phyloP scores from a whole-genome alignment of 2,888 invertebrate genomes.

The Meghimatium bilineatum region DNA sequence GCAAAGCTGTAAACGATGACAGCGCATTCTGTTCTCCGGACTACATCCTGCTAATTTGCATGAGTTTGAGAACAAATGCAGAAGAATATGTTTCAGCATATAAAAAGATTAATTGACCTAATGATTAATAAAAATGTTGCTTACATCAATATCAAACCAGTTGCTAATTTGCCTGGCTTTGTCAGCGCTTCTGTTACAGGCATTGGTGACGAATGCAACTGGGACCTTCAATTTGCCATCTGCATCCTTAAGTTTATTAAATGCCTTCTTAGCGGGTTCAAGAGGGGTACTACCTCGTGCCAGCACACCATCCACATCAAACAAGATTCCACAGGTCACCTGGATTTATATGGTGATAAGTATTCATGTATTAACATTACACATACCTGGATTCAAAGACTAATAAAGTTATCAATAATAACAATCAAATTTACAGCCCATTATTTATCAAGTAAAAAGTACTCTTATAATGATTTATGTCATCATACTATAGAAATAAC shows the following conservation, averaged over 20 bases:
- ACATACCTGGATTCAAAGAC: no score
- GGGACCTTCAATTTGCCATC: slow-evolving; percentile 73
- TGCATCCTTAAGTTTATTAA: slow-evolving; percentile 69
- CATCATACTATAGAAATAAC: no score
- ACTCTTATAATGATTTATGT: no score
- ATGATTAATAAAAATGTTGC: slow-evolving; percentile 28
- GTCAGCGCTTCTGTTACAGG: slow-evolving; percentile 71
- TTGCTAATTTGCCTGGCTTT: slow-evolving; percentile 72
- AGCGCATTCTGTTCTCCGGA: no score
- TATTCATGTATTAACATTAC: no score
- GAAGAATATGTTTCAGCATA: neutral
- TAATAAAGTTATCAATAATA: no score
- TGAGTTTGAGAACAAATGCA: neutral
- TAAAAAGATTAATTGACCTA: neutral
- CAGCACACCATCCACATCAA: slow-evolving; percentile 76
- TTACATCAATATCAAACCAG: slow-evolving; percentile 72
- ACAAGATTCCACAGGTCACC: slow-evolving; percentile 75
- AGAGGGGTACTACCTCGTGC: slow-evolving; percentile 74
- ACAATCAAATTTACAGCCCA: no score
- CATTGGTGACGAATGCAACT: slow-evolving; percentile 76
- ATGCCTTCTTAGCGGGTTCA: slow-evolving; percentile 67
- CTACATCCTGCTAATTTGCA: no score
- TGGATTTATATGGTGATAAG: slow-evolving; percentile 50
- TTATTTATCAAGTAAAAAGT: no score
- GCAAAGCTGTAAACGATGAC: no score